Evolutionary conservation across 2,888 invertebrate genomes (phyloP).

Genomic region (Listrodromus nycthemerus): DNA sequence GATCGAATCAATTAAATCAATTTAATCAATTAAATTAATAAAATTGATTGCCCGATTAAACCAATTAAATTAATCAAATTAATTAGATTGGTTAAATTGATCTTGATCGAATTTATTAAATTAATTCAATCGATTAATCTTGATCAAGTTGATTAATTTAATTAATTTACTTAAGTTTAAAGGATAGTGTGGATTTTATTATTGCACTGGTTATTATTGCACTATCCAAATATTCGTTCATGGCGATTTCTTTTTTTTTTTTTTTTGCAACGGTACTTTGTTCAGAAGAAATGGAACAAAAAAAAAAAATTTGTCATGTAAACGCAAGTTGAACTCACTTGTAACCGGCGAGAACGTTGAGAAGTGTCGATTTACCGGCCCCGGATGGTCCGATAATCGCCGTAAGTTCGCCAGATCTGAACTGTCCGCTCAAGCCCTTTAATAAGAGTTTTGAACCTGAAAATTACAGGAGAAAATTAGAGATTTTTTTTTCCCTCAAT

Average conservation of each 20-base stretch:
- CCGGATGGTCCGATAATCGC: conserved; percentile 98
- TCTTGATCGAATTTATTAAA: no score
- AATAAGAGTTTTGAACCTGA: conserved; percentile 92
- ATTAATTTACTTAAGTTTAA: no score
- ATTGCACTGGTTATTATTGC: no score
- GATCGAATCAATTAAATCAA: no score
- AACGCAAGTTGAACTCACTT: conserved; percentile 87
- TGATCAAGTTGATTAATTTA: no score
- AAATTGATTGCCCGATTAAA: no score
- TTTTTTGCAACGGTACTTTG: not conserved
- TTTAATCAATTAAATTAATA: no score
- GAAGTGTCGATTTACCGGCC: conserved; percentile 95
- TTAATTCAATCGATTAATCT: no score
- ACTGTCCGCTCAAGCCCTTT: conserved; percentile 92
- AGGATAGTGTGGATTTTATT: no score
- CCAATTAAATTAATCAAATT: no score
- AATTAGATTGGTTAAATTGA: no score
- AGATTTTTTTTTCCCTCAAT: not conserved
- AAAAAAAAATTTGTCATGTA: not conserved
- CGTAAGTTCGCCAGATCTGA: conserved; percentile 93
- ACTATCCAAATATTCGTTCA: no score
- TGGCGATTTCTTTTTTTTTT: not conserved
- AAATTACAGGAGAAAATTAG: conserved; percentile 45
- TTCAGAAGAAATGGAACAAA: not conserved
- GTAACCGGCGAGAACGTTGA: conserved; percentile 96